Base-by-base conservation (phyloP, 2,113 vertebrate genomes). In the Platichthys stellatus region DNA sequence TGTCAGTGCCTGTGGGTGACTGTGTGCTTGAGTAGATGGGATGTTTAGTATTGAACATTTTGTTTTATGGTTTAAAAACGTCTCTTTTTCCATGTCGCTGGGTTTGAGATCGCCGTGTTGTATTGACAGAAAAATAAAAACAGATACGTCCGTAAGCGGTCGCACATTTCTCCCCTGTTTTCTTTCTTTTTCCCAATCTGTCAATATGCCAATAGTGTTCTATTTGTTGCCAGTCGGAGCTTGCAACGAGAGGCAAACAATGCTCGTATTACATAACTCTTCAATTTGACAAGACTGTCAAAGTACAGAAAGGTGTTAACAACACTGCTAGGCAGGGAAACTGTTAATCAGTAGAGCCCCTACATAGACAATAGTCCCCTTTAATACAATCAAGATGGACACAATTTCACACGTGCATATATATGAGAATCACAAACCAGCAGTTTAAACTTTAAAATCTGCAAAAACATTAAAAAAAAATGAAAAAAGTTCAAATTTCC, bases 11-110 rank as follows among this genome's bases (percentile, higher is more conserved):
- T 65, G 43, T 47, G 63, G 21, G 63, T 10, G 63, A 23, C 59
- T 26, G 70, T 92, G 89, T 86, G 89, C 78, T 73, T 72, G 47
- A 80, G 65, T 69, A 24, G 57, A 71, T 76, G 76, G 49, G 61
- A 51, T 77, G 81, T 69, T 76, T 75, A 57, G 62, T 60, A 54
- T 65, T 14, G 21, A 72, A 63, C 47, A 43, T 83, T 74, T 76
- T 61, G 38, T 69, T 84, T 79, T 70, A 71, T 63, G 64, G 45
- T 79, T 51, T 58, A 38, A 69, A 79, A 40, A 70, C 77, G 78
- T 13, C 73, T 84, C 67, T 76, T 84, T 24, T n/a, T 45, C 64
- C 23, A 47, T 28, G 38, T 40, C 21, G 49, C 40, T 51, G 8
- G 31, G 9, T 51, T 69, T 18, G 8, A 51, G 64, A 2, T 40